Base-by-base conservation (phyloP, 2,797 vertebrate species). In the Chelidonichthys spinosus region DNA sequence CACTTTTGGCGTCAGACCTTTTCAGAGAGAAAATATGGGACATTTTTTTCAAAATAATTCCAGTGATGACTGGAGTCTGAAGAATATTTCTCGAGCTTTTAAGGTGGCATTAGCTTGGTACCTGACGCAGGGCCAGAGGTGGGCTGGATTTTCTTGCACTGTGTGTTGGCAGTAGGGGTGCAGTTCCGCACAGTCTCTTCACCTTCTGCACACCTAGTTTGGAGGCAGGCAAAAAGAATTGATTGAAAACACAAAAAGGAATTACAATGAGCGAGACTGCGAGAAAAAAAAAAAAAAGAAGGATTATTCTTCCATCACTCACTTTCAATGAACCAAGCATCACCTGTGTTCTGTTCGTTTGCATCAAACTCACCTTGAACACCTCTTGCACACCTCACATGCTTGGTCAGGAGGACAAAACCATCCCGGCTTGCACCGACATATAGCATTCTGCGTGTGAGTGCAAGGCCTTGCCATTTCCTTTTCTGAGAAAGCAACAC, bases 381-480 rank as follows among this genome's bases (percentile, higher is more conserved):
- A 95, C 67, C 69, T 93, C 65, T 79, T 92, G 91, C 95, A 95
- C 37, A 93, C 81, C 64, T 95, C 94, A 46, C 95, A 95, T 4
- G 93, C 79, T 11, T 95, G 63, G 15, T 95, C 82, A 3, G 83
- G 90, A 58, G 17, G 60, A 74, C 95, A 95, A 49, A 93, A 95
- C 5, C 1, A 0, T 25, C 93, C 94, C 0, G 17, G 0, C 72
- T 83, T 92, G 81, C 95, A 95, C 76, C 66, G 88, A 65, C 94
- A 95, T 50, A 50, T 39, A 0, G 82, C 76, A 37, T 95, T 0
- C 7, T 85, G 83, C 39, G 79, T 93, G 39, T 13, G 59, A 36
- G 37, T 85, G 17, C 95, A 95, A 0, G 0, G 5, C 32, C 18
- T 72, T 0, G 76, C 76, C 2, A 72, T 2, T 54, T 86, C 86